phyloP scores from a whole-genome alignment of 2,888 invertebrate species.

The Uloborus plumipes region DNA sequence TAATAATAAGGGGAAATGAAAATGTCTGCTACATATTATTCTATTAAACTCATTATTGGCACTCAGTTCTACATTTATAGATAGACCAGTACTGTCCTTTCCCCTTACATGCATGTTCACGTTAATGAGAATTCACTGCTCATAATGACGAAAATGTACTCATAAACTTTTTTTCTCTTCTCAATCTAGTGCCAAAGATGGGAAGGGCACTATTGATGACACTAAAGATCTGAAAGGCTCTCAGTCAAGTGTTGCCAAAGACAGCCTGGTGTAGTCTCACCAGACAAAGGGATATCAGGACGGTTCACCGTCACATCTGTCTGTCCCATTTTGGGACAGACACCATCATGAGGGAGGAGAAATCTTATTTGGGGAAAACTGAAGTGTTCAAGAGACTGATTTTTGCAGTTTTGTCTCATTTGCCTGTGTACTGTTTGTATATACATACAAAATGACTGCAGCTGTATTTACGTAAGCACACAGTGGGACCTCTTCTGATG shows the following conservation, averaged over 20 bases:
- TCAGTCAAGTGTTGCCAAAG: conserved; percentile 87
- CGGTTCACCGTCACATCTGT: conserved; percentile 52
- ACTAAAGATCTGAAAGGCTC: conserved; percentile 72
- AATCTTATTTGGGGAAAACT: conserved; percentile 38
- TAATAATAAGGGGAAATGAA: no score
- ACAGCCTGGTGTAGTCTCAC: conserved; percentile 83
- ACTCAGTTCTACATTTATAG: not conserved
- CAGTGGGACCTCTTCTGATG: no score
- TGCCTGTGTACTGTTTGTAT: no score
- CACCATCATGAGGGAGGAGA: conserved; percentile 25
- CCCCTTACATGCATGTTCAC: not conserved
- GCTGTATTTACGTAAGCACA: no score
- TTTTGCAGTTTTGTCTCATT: not conserved
- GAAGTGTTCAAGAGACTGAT: conserved; percentile 36
- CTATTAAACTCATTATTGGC: not conserved
- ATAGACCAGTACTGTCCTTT: not conserved
- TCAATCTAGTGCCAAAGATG: conserved; percentile 61
- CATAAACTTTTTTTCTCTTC: not conserved
- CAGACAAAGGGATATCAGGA: conserved; percentile 26
- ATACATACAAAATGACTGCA: no score
- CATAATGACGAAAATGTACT: not conserved
- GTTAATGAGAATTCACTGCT: not conserved
- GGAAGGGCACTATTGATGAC: conserved; percentile 64
- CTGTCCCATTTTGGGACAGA: conserved; percentile 42
- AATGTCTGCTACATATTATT: no score